Evolutionary conservation across 1,140 invertebrate genomes (phyloP).

Genomic region (Drosophila nasuta): DNA sequence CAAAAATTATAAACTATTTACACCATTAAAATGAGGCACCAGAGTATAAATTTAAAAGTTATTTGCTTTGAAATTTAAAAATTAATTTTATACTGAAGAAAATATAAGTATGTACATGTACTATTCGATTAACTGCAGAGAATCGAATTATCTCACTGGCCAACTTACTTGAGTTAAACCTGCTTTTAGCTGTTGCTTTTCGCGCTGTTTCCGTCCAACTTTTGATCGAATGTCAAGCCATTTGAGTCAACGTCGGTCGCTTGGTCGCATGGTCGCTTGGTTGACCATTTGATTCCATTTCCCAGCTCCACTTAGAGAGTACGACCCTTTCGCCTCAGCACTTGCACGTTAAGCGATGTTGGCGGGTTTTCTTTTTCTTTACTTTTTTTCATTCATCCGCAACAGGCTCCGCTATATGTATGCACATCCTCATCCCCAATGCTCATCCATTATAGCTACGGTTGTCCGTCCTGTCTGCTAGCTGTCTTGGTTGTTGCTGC

Average conservation of each 20-base stretch:
- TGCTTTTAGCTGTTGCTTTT: conserved; percentile 48
- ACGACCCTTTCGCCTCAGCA: neutral
- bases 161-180: conserved; percentile 1
- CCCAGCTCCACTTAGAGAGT: conserved; percentile 26
- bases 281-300: conserved; percentile 55
- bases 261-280: neutral
- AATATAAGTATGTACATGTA: too few species aligned
- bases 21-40: too few species aligned
- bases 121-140: neutral
- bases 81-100: too few species aligned
- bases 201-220: conserved; percentile 66
- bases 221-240: conserved; percentile 81
- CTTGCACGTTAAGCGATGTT: conserved; percentile 48
- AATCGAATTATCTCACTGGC: neutral
- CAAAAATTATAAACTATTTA: too few species aligned
- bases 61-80: too few species aligned
- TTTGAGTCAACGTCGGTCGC: conserved; percentile 69
- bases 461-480: conserved; percentile 11
- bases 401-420: conserved; percentile 55
- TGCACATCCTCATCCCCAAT: conserved; percentile 27
- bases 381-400: conserved; percentile 31
- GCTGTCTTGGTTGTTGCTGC: conserved; percentile 7
- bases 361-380: neutral
- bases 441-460: conserved; percentile 26
- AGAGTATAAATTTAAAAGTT: too few species aligned